Evolutionary conservation across 2,113 vertebrate species (phyloP).

Genomic region (Agapornis roseicollis): DNA sequence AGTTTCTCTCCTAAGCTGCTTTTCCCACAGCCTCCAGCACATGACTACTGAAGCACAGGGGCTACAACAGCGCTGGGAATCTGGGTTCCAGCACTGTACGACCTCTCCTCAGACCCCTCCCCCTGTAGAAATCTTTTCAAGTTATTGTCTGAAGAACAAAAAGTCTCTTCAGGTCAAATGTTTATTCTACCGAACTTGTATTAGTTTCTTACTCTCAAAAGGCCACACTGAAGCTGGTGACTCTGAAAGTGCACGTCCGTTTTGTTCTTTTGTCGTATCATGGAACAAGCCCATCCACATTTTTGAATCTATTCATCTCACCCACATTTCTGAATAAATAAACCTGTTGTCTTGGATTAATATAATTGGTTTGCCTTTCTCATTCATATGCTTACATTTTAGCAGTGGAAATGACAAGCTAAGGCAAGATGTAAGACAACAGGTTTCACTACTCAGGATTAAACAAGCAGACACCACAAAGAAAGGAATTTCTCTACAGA

Average conservation of each 20-base stretch:
- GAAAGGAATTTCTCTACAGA: background rate
- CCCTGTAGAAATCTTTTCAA: background rate
- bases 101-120: background rate
- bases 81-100: background rate
- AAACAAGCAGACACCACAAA: background rate
- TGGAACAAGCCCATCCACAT: background rate
- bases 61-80: background rate
- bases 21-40: background rate
- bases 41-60: background rate
- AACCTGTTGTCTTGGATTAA: background rate
- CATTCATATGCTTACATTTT: background rate
- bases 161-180: background rate
- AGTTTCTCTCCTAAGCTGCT: background rate
- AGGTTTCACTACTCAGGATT: background rate
- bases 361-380: background rate
- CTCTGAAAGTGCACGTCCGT: background rate
- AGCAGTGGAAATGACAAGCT: background rate
- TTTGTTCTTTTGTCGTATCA: background rate
- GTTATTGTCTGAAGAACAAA: background rate
- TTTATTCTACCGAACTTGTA: background rate
- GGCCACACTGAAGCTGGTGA: background rate
- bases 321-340: background rate
- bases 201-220: background rate
- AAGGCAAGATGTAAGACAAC: background rate
- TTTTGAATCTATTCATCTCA: background rate